Evolutionary conservation across 1,140 invertebrate species (phyloP).

Genomic region (Theocolax elegans): DNA sequence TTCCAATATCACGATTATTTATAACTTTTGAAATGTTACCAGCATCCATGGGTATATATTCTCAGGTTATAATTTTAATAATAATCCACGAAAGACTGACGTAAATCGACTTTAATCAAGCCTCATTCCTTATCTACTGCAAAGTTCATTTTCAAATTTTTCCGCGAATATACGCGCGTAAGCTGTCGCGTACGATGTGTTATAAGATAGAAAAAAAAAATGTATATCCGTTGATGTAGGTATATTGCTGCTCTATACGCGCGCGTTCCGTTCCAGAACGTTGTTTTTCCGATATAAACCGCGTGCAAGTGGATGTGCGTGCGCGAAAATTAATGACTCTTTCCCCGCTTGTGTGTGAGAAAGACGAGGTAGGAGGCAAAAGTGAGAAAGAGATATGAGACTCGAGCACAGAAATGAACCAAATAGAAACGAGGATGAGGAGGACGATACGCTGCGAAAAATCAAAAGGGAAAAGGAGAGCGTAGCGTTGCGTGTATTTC

Average conservation of each 20-base stretch:
- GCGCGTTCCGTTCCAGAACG: background rate
- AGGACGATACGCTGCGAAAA: too few relatives aligned
- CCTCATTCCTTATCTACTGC: too few relatives aligned
- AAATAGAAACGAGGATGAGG: background rate
- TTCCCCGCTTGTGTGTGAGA: conserved; percentile 25
- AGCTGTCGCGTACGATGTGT: too few relatives aligned
- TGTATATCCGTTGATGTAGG: background rate
- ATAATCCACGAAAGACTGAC: too few relatives aligned
- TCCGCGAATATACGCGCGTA: too few relatives aligned
- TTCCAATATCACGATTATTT: too few relatives aligned
- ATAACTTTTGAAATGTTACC: too few relatives aligned
- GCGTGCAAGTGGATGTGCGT: conserved; percentile 36
- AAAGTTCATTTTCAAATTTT: too few relatives aligned
- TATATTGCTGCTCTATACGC: background rate
- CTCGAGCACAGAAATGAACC: background rate
- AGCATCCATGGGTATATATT: too few relatives aligned
- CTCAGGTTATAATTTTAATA: too few relatives aligned
- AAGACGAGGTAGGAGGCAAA: conserved; percentile 37
- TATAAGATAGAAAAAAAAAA: too few relatives aligned
- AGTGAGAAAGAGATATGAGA: conserved; percentile 30
- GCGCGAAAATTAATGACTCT: conserved; percentile 51
- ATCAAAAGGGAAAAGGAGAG: conserved; percentile 4
- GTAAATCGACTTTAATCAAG: too few relatives aligned
- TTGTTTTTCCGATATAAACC: conserved; percentile 35
- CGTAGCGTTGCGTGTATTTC: conserved; percentile 2